Evolutionary conservation across 1,140 invertebrate species (phyloP).

Genomic region (Melanaphis sacchari): DNA sequence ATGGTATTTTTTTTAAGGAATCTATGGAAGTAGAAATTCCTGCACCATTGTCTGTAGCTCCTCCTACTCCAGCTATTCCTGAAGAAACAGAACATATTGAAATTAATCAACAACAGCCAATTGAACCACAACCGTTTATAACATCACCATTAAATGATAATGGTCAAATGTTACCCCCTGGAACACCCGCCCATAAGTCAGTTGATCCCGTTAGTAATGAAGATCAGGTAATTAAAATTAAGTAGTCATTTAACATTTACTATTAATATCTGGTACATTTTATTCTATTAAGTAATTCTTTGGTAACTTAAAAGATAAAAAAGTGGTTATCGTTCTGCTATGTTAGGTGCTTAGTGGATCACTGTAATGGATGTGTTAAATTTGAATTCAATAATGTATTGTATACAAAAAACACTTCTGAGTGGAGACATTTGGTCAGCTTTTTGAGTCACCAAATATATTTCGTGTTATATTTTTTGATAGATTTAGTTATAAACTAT

Average conservation of each 20-base stretch:
- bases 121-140: slow-evolving; percentile 58
- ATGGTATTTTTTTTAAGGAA: slow-evolving; percentile 11
- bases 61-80: slow-evolving; percentile 60
- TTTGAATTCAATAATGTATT: too few species aligned
- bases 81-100: slow-evolving; percentile 52
- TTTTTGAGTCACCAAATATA: too few species aligned
- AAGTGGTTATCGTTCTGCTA: not conserved
- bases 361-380: too few species aligned
- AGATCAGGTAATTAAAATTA: slow-evolving; percentile 31
- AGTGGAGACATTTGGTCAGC: too few species aligned
- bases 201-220: slow-evolving; percentile 36
- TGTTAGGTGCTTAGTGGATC: too few species aligned
- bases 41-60: slow-evolving; percentile 50
- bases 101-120: slow-evolving; percentile 29
- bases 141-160: slow-evolving; percentile 60
- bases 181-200: not conserved
- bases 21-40: slow-evolving; percentile 43
- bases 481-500: too few species aligned
- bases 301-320: not conserved
- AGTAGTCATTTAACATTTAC: not conserved
- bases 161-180: slow-evolving; percentile 50
- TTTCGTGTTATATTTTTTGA: too few species aligned
- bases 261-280: not conserved
- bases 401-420: too few species aligned
- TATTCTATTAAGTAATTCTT: too few species aligned